Base-by-base conservation (phyloP, 1,140 invertebrate species). In the Drosophila varians region DNA sequence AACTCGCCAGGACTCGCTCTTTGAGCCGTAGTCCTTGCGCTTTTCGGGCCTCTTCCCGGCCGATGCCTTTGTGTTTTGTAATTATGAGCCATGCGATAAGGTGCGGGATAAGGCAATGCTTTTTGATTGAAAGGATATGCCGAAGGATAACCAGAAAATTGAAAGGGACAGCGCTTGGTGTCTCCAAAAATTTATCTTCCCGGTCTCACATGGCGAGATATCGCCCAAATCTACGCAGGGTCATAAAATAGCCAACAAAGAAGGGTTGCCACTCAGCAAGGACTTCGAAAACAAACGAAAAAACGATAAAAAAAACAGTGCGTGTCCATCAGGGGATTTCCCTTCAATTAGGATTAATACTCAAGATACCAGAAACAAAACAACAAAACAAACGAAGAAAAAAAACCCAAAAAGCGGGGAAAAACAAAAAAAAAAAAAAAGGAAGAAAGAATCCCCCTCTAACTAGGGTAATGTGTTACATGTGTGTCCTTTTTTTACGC, bases 331-430 rank as follows among this genome's bases (percentile, higher is more conserved):
- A 82, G 68, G 80, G 80, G 77, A 86, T 80, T 80, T 86, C 64
- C 86, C 79, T 89, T 89, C 86, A 89, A 89, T 89, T 86, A 89
- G 77, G 86, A 89, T 89, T 84, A 86, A 89, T 89, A 80, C 79
- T 77, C 74, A 72, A 87, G 82, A 87, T 87, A 87, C 83, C 74
- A 74, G 18, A 42, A n/a, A n/a, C n/a, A n/a, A n/a, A n/a, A n/a
- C n/a, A n/a, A n/a, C n/a, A n/a, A n/a, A n/a, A n/a, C n/a, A 25
- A 25, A 14, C n/a, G n/a, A 65, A 43, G 68, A 46, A 28, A 65
- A 54, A 61, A 18, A 12, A 2, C 31, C 1, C n/a, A n/a, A n/a
- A n/a, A n/a, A n/a, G n/a, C n/a, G n/a, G 9, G 1, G 49, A 61
- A 52, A 23, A 49, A 65, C 38, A 46, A 65, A 25, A 45, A 34